Conservation (phyloP, 2,113 vertebrate species). For the Vimba vimba region DNA sequence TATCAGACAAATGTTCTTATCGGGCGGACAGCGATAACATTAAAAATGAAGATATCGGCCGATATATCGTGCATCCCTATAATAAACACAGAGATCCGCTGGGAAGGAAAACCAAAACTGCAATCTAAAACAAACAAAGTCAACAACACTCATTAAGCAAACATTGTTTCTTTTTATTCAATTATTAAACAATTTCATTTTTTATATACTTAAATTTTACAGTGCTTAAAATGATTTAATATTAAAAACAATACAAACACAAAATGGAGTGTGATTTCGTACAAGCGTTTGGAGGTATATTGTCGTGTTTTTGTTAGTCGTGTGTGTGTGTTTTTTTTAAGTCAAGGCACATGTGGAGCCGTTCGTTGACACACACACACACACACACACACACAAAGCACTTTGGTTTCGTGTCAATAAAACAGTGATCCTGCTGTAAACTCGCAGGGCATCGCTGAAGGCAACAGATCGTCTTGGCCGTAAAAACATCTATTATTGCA, state of each 20-base stretch:
- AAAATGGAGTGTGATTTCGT: conserved; percentile 7
- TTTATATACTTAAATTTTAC: neutral
- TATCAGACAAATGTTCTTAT: too few species aligned
- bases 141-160: neutral
- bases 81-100: too few species aligned
- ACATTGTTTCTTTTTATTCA: conserved; percentile 18
- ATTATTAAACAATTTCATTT: conserved; percentile 3
- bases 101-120: too few species aligned
- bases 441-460: neutral
- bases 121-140: neutral
- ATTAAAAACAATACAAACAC: conserved; percentile 19
- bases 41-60: too few species aligned
- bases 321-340: neutral
- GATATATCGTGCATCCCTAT: too few species aligned
- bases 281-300: neutral
- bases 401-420: conserved; percentile 17
- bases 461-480: neutral
- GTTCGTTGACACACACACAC: neutral
- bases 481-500: conserved; percentile 9
- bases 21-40: too few species aligned
- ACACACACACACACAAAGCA: neutral
- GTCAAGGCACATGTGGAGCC: neutral
- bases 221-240: conserved; percentile 16
- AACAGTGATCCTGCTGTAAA: neutral
- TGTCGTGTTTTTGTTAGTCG: neutral